Evolutionary conservation across 1,140 invertebrate species (phyloP).

Genomic region (Danaus melanippus): DNA sequence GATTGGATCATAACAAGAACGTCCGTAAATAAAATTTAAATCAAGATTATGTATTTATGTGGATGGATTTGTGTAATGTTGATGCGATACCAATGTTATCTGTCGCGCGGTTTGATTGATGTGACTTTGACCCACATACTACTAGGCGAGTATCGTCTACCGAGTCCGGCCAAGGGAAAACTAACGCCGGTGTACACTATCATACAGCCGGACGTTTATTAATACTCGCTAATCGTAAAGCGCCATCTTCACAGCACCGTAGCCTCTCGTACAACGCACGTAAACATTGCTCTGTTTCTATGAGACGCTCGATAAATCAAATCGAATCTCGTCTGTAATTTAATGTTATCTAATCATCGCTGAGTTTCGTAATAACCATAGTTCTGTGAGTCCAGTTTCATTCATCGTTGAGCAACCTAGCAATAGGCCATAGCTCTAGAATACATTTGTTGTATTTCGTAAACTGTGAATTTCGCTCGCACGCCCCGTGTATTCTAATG

Average conservation of each 20-base stretch:
- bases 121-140: slow-evolving; percentile 62
- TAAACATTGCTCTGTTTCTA: no score
- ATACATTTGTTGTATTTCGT: slow-evolving; percentile 66
- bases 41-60: no score
- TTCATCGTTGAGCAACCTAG: slow-evolving; percentile 61
- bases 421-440: slow-evolving; percentile 58
- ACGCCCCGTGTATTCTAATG: slow-evolving; percentile 61
- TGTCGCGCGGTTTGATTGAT: slow-evolving; percentile 11
- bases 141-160: slow-evolving; percentile 37
- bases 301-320: background rate
- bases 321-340: background rate
- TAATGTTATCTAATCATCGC: slow-evolving; percentile 15
- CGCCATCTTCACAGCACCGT: no score
- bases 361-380: slow-evolving; percentile 20
- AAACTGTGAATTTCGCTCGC: slow-evolving; percentile 64
- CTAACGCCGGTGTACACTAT: slow-evolving; percentile 12
- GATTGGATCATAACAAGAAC: no score
- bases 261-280: no score
- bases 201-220: slow-evolving; percentile 2
- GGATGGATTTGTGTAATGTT: no score
- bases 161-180: slow-evolving; percentile 50
- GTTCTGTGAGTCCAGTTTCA: slow-evolving; percentile 53
- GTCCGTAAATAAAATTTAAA: no score
- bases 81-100: no score
- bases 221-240: background rate